phyloP scores from a whole-genome alignment of 2,888 invertebrate genomes.

The Pollenia labialis region DNA sequence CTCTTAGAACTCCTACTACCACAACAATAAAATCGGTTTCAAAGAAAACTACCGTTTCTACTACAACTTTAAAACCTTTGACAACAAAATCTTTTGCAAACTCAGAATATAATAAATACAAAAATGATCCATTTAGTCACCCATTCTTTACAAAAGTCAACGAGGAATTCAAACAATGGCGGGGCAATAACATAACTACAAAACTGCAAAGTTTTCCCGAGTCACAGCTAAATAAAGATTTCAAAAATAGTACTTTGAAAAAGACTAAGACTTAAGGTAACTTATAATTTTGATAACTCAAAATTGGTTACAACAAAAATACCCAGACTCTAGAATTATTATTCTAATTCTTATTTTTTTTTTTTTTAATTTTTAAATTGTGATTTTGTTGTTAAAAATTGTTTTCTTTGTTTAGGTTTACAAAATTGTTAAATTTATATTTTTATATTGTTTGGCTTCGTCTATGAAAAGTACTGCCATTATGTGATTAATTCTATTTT shows the following conservation, averaged over 20 bases:
- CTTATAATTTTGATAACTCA: slow-evolving; percentile 21
- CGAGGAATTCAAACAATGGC: slow-evolving; percentile 50
- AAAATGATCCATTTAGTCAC: slow-evolving; percentile 70
- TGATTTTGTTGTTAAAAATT: slow-evolving; percentile 45
- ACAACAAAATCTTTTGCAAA: slow-evolving; percentile 6
- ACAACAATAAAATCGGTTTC: slow-evolving; percentile 30
- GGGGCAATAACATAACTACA: slow-evolving; percentile 29
- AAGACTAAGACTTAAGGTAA: slow-evolving; percentile 15
- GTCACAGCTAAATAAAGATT: slow-evolving; percentile 14
- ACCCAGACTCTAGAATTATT: background rate
- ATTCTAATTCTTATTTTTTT: background rate
- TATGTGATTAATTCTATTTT: slow-evolving; percentile 51
- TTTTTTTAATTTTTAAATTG: slow-evolving; percentile 1
- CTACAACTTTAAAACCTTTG: slow-evolving; percentile 64
- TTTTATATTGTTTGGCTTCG: background rate
- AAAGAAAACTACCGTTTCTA: slow-evolving; percentile 33
- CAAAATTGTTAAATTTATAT: slow-evolving; percentile 15
- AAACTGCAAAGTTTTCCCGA: slow-evolving; percentile 11
- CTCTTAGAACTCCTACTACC: slow-evolving; percentile 70
- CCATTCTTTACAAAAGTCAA: slow-evolving; percentile 72
- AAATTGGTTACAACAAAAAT: slow-evolving; percentile 47
- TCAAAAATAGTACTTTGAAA: slow-evolving; percentile 30
- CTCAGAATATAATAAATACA: slow-evolving; percentile 23
- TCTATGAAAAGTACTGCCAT: slow-evolving; percentile 50
- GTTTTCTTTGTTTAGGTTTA: slow-evolving; percentile 18